phyloP scores from a whole-genome alignment of 2,888 invertebrate species.

The Entomobrya multifasciata region DNA sequence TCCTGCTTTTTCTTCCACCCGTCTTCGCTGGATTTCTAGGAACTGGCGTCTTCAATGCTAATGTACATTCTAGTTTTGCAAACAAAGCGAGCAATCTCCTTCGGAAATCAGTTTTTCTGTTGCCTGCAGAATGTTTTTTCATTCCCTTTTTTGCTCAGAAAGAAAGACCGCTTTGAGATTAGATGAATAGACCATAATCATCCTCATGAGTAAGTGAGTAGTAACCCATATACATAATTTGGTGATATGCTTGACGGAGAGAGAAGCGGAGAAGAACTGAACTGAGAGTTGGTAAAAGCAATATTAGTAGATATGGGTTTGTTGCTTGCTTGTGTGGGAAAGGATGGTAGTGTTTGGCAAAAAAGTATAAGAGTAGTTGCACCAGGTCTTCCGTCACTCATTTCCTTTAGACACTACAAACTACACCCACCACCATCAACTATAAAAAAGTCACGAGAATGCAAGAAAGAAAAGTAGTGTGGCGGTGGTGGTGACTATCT shows the following conservation, averaged over 20 bases:
- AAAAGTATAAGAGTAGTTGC: slow-evolving; percentile 28
- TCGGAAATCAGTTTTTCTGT: slow-evolving; percentile 60
- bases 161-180: not conserved
- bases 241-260: not conserved
- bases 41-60: slow-evolving; percentile 60
- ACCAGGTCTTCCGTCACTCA: slow-evolving; percentile 62
- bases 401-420: slow-evolving; percentile 53
- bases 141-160: not conserved
- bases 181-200: slow-evolving; percentile 1
- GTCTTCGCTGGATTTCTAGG: not conserved
- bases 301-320: slow-evolving; percentile 22
- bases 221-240: slow-evolving; percentile 9
- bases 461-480: slow-evolving; percentile 7
- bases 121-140: slow-evolving; percentile 40
- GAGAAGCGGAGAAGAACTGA: not conserved
- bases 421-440: slow-evolving; percentile 36
- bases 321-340: not conserved
- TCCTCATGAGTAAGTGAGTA: not conserved
- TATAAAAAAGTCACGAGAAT: slow-evolving; percentile 37
- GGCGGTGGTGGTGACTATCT: too few species aligned
- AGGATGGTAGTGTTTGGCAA: not conserved
- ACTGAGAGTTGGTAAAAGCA: slow-evolving; percentile 5
- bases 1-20: slow-evolving; percentile 31
- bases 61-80: slow-evolving; percentile 57
- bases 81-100: slow-evolving; percentile 55